Evolutionary conservation across 2,113 vertebrate species (phyloP), one percentile per base, ranked within the genome.

Genomic region (Gnathonemus echidnorhynchus): DNA sequence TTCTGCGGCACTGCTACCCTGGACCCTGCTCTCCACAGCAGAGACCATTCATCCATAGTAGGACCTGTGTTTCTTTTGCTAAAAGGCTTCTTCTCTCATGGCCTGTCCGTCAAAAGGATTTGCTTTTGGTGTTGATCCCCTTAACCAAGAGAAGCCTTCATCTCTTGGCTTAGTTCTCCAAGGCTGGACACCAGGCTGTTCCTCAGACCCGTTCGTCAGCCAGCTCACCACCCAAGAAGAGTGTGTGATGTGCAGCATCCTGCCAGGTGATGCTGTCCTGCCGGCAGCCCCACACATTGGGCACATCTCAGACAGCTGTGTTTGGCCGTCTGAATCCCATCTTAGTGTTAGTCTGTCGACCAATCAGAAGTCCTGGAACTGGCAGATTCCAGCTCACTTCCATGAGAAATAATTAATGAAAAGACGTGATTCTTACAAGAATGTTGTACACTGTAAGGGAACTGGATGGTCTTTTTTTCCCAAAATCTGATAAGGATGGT

Each of bases 161-260:
- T 27, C 13, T 35, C 31, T 17, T 87, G 49, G 50, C 48, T 87
- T 87, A 50, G 86, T 35, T n/a, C 24, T 53, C 86, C 27, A 31
- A 53, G 27, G 50, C 49, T 53, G 27, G 7, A 86, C 50, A 53
- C 85, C 24, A n/a, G 77, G 80, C 62, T 42, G 90, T 90, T 80
- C 90, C 89, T 48, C 21, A 48, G 84, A 27, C 7, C 77, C 13
- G 83, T 84, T 91, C 49, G 91, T 88, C 91, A 85, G 90, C 86
- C 93, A 92, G 93, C 92, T 91, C 92, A 92, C 89, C 92, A 93
- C 92, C 93, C 91, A 92, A 92, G 91, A 62, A 90, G 62, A 91
- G 70, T 46, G 48, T 35, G 89, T 88, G 91, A 88, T 90, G 88
- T 42, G 84, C 53, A 50, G 8, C 31, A 77, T 24, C 42, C 27